Conservation (phyloP, 2,113 vertebrate genomes). For the Perca fluviatilis region DNA sequence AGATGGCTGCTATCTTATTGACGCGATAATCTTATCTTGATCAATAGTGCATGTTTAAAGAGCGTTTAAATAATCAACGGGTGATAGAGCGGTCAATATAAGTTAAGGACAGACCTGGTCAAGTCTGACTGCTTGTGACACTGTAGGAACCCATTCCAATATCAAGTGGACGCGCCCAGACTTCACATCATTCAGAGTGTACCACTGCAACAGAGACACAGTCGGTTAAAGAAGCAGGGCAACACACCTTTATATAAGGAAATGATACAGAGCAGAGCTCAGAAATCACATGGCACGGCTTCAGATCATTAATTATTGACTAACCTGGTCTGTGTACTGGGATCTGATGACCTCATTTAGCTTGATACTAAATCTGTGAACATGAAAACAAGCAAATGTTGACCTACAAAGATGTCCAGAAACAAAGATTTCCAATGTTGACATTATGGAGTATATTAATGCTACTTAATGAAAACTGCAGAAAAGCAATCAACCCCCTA, state of each 20-base stretch:
- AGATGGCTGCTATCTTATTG: not conserved
- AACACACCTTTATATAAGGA: not conserved
- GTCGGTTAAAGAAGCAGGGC: not conserved
- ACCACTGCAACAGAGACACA: constrained; percentile 85
- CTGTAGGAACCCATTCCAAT: constrained; percentile 87
- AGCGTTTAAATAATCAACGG: not conserved
- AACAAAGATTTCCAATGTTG: not conserved
- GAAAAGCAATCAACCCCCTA: not conserved
- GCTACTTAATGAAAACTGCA: not conserved
- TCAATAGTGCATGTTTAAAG: not conserved
- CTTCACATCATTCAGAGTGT: constrained; percentile 89
- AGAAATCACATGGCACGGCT: not conserved
- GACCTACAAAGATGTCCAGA: not conserved
- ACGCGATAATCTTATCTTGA: too few relatives aligned
- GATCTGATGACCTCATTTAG: constrained; percentile 77
- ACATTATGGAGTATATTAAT: not conserved
- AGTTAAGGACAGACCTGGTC: constrained; percentile 84
- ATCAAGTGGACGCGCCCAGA: constrained; percentile 89
- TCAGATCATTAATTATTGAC: constrained; percentile 20
- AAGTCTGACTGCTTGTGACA: constrained; percentile 79
- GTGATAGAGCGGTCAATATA: not conserved
- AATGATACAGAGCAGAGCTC: not conserved
- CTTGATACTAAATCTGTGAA: constrained; percentile 75
- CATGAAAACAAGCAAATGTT: constrained; percentile 7
- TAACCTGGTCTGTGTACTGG: constrained; percentile 81